Evolutionary conservation across 2,797 vertebrate species (phyloP), one percentile per base, ranked within the genome.

Genomic region (Spizella passerina): DNA sequence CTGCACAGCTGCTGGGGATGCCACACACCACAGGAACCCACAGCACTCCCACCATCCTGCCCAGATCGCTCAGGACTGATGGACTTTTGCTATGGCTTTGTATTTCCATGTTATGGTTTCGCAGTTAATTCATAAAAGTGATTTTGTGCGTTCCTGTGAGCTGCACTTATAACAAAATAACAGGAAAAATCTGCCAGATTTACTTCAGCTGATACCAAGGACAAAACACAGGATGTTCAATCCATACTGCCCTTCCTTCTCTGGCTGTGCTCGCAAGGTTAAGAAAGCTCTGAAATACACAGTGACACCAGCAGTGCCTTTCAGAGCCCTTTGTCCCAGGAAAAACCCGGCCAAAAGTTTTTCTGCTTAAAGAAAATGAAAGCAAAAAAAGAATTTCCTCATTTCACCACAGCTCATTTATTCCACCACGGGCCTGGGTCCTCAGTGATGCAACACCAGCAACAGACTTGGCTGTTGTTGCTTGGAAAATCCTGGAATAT

Each of bases 121-220:
- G 93, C 80, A 16, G 96, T 95, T 92, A 97, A 98, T 91, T 94
- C 80, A 94, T 72, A 88, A 92, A 96, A 91, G 96, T 82, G 39
- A 86, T 93, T 93, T 30, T 93, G 85, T 82, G 90, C 92, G 12
- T 97, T 95, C 96, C 97, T 91, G 95, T 70, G 85, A 91, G 80
- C 96, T 82, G 93, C 96, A 91, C 78, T 97, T 98, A 95, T 95
- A 97, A 98, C 98, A 98, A 98, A 98, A 99, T 87, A 99, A 99
- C 98, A 99, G 99, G 99, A 99, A 99, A 98, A 98, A 98, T 98
- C 98, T 99, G 98, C 98, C 95, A 96, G 97, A 95, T 98, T 98
- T 97, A 98, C 98, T 97, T 95, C 95, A 96, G 95, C 97, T 97
- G 98, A 98, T 95, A 92, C 96, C 98, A 63, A 96, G 97, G 97